Evolutionary conservation across 2,797 vertebrate genomes (phyloP).

Genomic region (Schizothorax lantsangensis): DNA sequence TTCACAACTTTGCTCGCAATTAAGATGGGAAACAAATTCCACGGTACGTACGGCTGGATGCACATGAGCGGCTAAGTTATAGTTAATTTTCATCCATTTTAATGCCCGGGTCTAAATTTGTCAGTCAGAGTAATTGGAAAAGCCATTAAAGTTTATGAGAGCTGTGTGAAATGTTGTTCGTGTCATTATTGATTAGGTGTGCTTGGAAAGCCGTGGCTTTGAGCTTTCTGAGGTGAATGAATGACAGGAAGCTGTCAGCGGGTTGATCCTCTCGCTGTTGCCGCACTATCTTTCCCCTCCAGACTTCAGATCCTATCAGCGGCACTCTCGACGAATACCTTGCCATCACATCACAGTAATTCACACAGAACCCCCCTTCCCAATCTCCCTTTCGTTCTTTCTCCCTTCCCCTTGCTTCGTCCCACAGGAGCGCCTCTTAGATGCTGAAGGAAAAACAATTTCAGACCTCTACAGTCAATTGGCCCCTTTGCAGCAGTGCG

Average conservation of each 20-base stretch:
- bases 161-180: conserved; percentile 50
- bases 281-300: conserved; percentile 62
- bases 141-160: conserved; percentile 55
- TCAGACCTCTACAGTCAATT: conserved; percentile 52
- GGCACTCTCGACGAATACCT: conserved; percentile 29
- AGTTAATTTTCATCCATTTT: conserved; percentile 56
- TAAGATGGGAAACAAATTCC: conserved; percentile 49
- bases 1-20: conserved; percentile 39
- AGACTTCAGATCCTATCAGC: conserved; percentile 75
- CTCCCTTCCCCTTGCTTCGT: conserved; percentile 15
- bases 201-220: conserved; percentile 12
- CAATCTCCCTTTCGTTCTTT: not conserved
- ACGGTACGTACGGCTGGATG: conserved; percentile 50
- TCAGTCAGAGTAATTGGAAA: conserved; percentile 55
- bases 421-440: conserved; percentile 55
- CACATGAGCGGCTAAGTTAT: conserved; percentile 51
- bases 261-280: conserved; percentile 20
- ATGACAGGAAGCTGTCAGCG: conserved; percentile 54
- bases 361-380: conserved; percentile 22
- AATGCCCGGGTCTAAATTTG: conserved; percentile 50
- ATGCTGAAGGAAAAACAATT: conserved; percentile 63
- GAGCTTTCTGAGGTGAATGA: conserved; percentile 3
- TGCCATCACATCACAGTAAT: conserved; percentile 14
- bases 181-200: conserved; percentile 67
- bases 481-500: conserved; percentile 35